Evolutionary conservation across 2,888 invertebrate genomes (phyloP).

Genomic region (Drosophila anomelani): DNA sequence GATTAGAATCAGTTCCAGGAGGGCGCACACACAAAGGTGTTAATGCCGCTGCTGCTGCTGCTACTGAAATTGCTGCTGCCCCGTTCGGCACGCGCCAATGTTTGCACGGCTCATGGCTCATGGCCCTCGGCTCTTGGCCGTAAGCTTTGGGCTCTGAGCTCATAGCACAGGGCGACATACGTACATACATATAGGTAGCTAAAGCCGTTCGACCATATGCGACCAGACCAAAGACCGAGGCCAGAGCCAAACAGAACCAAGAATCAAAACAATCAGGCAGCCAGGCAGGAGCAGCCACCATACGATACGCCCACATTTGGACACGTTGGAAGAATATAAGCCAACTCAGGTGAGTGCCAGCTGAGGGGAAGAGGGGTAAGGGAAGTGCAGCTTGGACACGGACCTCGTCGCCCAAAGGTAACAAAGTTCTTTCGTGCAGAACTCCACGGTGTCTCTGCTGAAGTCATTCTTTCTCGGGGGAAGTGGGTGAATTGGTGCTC

Average conservation of each 20-base stretch:
- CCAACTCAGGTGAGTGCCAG: constrained; percentile 61
- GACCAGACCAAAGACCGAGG: constrained; percentile 23
- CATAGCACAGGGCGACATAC: constrained; percentile 5
- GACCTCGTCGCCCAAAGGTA: constrained; percentile 59
- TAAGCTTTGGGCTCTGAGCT: constrained; percentile 14
- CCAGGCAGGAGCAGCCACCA: constrained; percentile 45
- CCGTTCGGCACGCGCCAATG: constrained; percentile 75
- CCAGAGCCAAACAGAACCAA: constrained; percentile 42
- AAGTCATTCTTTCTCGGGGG: neutral
- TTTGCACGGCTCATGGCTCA: constrained; percentile 78
- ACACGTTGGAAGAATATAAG: constrained; percentile 69
- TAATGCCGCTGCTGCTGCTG: constrained; percentile 31
- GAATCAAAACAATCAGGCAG: constrained; percentile 77
- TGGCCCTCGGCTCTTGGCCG: constrained; percentile 8
- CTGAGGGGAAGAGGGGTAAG: constrained; percentile 5
- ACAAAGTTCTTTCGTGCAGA: constrained; percentile 80
- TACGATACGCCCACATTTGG: constrained; percentile 71
- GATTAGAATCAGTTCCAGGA: constrained; percentile 79
- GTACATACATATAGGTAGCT: neutral
- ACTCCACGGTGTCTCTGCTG: constrained; percentile 54
- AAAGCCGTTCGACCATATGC: constrained; percentile 61
- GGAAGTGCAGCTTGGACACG: constrained; percentile 35
- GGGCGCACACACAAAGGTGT: constrained; percentile 77
- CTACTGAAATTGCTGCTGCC: constrained; percentile 48
- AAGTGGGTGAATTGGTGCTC: neutral